Evolutionary conservation across 1,140 invertebrate genomes (phyloP).

Genomic region (Copidosoma floridanum): DNA sequence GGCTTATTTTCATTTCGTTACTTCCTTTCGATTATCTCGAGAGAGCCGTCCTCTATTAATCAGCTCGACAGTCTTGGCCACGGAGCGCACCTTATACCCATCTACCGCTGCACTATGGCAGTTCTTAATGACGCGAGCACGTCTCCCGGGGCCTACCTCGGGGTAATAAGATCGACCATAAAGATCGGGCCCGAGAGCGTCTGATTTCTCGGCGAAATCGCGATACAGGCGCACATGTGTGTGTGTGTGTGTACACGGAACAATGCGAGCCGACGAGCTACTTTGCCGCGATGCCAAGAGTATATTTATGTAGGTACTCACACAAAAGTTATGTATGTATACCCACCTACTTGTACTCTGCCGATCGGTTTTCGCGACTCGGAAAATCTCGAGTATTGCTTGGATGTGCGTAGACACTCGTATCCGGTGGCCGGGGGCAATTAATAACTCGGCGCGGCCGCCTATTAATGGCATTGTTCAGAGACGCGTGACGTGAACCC

Average conservation of each 20-base stretch:
- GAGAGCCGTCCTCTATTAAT: constrained; percentile 56
- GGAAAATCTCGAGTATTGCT: neutral
- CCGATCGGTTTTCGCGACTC: neutral
- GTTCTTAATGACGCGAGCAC: constrained; percentile 51
- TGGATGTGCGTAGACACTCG: constrained; percentile 44
- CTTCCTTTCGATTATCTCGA: constrained; percentile 56
- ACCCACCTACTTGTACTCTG: neutral
- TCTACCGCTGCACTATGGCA: constrained; percentile 35
- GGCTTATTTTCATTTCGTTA: constrained; percentile 38
- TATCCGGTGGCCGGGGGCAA: constrained; percentile 55
- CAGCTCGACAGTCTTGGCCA: constrained; percentile 53
- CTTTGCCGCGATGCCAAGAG: too few relatives aligned
- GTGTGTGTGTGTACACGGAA: too few relatives aligned
- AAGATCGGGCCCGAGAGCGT: constrained; percentile 49
- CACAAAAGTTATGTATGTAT: neutral
- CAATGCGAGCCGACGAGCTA: too few relatives aligned
- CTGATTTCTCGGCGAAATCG: constrained; percentile 43
- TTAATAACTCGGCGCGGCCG: constrained; percentile 50
- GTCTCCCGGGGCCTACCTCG: constrained; percentile 42
- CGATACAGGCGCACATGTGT: constrained; percentile 11
- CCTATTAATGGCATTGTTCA: constrained; percentile 58
- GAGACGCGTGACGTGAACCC: constrained; percentile 53
- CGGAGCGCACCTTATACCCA: too few relatives aligned
- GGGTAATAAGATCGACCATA: constrained; percentile 51
- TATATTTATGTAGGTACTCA: too few relatives aligned